Conservation (phyloP, 92 coral and sea anemone species). For the Zoanthus sansibaricus region DNA sequence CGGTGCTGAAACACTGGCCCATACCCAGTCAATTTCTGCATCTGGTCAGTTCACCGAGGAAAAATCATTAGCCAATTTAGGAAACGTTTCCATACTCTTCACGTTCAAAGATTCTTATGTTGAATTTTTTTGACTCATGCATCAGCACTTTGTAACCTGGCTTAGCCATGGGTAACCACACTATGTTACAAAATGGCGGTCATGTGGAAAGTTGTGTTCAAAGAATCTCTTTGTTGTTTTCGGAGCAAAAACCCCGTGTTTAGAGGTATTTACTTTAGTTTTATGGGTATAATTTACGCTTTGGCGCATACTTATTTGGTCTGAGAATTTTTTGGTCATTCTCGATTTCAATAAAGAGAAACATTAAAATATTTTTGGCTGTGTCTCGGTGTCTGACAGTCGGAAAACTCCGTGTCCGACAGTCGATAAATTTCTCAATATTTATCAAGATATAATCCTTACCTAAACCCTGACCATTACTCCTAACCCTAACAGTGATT, state of each 20-base stretch:
- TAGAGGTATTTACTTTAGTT: not conserved
- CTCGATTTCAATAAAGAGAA: too few species aligned
- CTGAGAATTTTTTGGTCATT: too few species aligned
- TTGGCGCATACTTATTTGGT: too few species aligned
- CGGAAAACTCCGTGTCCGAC: too few species aligned
- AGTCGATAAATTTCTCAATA: too few species aligned
- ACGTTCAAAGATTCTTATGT: not conserved
- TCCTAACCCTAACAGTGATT: too few species aligned
- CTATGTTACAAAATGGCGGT: slow-evolving; percentile 18
- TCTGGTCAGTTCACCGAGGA: slow-evolving; percentile 30
- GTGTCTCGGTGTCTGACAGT: too few species aligned
- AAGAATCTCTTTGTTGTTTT: slow-evolving; percentile 19
- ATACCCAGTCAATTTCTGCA: slow-evolving; percentile 62
- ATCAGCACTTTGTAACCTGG: slow-evolving; percentile 36
- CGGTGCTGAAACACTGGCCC: slow-evolving; percentile 99
- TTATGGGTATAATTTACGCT: too few species aligned
- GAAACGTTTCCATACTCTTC: not conserved
- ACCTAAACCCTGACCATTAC: too few species aligned
- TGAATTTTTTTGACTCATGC: not conserved
- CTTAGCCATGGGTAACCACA: not conserved
- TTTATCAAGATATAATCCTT: too few species aligned
- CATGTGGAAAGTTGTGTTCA: slow-evolving; percentile 19
- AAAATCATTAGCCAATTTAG: slow-evolving; percentile 36
- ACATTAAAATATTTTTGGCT: too few species aligned
- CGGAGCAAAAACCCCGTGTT: not conserved